Conservation (phyloP, 2,888 invertebrate genomes). For the Hirtodrosophila confusa region DNA sequence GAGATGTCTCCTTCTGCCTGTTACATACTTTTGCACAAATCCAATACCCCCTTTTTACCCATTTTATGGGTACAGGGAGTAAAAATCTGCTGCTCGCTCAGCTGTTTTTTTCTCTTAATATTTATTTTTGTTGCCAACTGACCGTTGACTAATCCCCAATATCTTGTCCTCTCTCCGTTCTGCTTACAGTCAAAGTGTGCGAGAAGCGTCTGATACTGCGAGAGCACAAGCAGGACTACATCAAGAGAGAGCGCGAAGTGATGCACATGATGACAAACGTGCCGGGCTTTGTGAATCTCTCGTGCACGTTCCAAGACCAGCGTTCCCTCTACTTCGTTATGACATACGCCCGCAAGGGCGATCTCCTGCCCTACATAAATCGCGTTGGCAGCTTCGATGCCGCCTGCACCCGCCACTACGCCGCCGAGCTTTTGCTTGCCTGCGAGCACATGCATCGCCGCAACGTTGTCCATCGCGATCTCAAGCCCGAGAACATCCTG, state of each 20-base stretch:
- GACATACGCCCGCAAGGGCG: slow-evolving; percentile 97
- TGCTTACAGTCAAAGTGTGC: slow-evolving; percentile 95
- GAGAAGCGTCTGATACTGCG: slow-evolving; percentile 96
- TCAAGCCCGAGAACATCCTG: slow-evolving; percentile 98
- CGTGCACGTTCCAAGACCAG: slow-evolving; percentile 98
- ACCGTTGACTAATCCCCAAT: slow-evolving; percentile 21
- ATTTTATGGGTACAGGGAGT: too few species aligned
- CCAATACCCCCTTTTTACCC: too few species aligned
- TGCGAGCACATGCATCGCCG: slow-evolving; percentile 95
- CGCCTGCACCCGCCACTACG: slow-evolving; percentile 95
- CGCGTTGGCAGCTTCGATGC: slow-evolving; percentile 95
- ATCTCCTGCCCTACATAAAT: slow-evolving; percentile 95
- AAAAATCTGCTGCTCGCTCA: slow-evolving; percentile 28
- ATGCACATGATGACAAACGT: slow-evolving; percentile 92
- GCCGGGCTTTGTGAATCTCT: slow-evolving; percentile 96
- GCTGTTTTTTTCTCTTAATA: slow-evolving; percentile 26
- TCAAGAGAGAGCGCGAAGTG: slow-evolving; percentile 97
- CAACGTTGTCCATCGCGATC: slow-evolving; percentile 96
- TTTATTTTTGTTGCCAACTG: background rate
- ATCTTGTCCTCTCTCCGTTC: background rate
- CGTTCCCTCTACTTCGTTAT: slow-evolving; percentile 97
- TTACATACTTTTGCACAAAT: too few species aligned
- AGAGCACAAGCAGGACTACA: slow-evolving; percentile 96
- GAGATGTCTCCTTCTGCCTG: too few species aligned
- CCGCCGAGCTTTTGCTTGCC: slow-evolving; percentile 96